Percentiles rank a stretch among this genome's conserved stretches.
Conservation (phyloP, 2,888 invertebrate species). For the Heteropelma amictum region DNA sequence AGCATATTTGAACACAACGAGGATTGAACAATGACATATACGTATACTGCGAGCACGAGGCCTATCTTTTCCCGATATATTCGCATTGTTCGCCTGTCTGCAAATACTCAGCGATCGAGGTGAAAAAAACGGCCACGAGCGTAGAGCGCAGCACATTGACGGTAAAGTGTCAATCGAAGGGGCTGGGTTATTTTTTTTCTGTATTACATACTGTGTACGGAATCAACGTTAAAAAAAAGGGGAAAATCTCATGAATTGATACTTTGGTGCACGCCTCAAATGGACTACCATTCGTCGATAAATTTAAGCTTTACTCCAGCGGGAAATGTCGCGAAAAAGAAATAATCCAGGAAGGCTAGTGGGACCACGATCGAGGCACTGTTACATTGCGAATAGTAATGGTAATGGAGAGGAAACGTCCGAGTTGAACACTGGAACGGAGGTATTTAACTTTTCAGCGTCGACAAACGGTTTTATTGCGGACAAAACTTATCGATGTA, state of each 20-base stretch:
- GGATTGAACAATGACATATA: slow-evolving; percentile 45
- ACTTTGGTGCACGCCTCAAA: slow-evolving; percentile 28
- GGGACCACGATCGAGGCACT: neutral
- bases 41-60: slow-evolving; percentile 37
- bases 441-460: too few relatives aligned
- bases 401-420: too few relatives aligned
- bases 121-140: slow-evolving; percentile 49
- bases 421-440: too few relatives aligned
- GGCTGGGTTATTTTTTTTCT: slow-evolving; percentile 59
- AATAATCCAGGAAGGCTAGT: neutral
- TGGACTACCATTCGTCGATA: slow-evolving; percentile 18
- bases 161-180: slow-evolving; percentile 68
- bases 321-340: neutral
- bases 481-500: too few relatives aligned
- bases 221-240: slow-evolving; percentile 3
- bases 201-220: neutral
- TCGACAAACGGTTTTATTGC: too few relatives aligned
- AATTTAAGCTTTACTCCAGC: neutral
- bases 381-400: too few relatives aligned
- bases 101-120: slow-evolving; percentile 55
- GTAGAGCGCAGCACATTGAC: slow-evolving; percentile 49
- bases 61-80: slow-evolving; percentile 60
- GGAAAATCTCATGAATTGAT: slow-evolving; percentile 33
- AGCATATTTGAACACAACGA: slow-evolving; percentile 14
- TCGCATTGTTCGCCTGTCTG: slow-evolving; percentile 61